phyloP scores from a whole-genome alignment of 1,140 invertebrate species.

The Aradophagus sp. region DNA sequence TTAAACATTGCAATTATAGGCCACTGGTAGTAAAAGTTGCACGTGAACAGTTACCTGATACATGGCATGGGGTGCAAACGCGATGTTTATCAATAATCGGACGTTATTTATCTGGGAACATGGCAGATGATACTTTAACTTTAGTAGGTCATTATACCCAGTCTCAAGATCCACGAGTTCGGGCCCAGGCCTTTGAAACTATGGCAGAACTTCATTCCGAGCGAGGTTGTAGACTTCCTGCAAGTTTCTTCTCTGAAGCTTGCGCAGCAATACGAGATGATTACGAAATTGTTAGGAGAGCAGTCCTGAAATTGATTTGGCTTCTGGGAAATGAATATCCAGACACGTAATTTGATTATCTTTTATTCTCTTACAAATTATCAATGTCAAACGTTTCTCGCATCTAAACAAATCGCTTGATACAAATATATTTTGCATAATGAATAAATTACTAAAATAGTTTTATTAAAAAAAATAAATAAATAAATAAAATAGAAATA shows the following conservation, averaged over 20 bases:
- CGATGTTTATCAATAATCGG: conserved; percentile 72
- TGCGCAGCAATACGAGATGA: conserved; percentile 91
- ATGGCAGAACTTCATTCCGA: conserved; percentile 86
- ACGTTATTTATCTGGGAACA: conserved; percentile 65
- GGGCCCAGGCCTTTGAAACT: conserved; percentile 89
- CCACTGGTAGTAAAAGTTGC: conserved; percentile 67
- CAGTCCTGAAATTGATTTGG: conserved; percentile 90
- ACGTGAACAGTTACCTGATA: conserved; percentile 69
- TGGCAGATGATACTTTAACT: conserved; percentile 74
- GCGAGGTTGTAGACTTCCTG: conserved; percentile 84
- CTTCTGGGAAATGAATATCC: conserved; percentile 89
- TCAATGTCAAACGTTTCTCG: no score
- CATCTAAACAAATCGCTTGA: no score
- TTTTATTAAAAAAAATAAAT: no score
- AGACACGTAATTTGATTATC: conserved; percentile 86
- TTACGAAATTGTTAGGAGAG: conserved; percentile 93
- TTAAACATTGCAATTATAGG: no score
- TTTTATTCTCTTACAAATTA: no score
- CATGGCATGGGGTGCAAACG: conserved; percentile 73
- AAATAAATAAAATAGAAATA: no score
- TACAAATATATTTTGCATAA: no score
- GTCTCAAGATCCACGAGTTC: conserved; percentile 92
- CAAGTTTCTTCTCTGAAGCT: conserved; percentile 86
- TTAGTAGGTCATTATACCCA: conserved; percentile 86
- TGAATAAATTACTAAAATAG: no score